Base-by-base conservation (phyloP, 1,140 invertebrate species). In the Drosophila nikananu region DNA sequence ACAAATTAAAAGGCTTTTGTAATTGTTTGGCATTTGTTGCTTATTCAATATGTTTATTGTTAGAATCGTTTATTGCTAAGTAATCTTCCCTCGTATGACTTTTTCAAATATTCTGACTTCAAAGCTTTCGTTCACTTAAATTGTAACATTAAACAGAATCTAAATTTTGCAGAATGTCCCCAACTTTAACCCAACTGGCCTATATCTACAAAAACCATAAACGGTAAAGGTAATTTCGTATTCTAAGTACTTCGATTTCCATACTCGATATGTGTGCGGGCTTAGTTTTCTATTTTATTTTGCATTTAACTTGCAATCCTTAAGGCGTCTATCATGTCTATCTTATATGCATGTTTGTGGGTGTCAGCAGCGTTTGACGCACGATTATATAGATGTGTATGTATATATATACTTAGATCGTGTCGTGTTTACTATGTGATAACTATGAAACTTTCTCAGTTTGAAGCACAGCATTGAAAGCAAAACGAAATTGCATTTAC, bases 401-500 rank as follows among this genome's bases (percentile, higher is more conserved):
- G 37, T 72, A 65, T 75, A 49, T 75, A 32, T 64, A 19, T 59
- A 35, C 44, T 64, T 75, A 57, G 67, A 63, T 61, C 52, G 41
- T 68, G 61, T 71, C 37, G 17, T 58, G 17, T 58, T 58, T 61
- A 62, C 65, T 52, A 73, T 37, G 57, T 72, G 59, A 27, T 72
- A 73, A 72, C 39, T 72, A 72, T 73, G 70, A 73, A 73, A 73
- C 54, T 41, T 68, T 66, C 27, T 75, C 61, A 65, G 58, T 63
- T 77, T 66, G 46, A 73, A 83, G 81, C 81, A 84, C 81, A 83
- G 77, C 81, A 80, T 68, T 65, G 44, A 55, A 83, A 77, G 81
- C 81, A 77, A 80, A 84, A 86, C 70, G 21, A 80, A 77, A 54
- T 83, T 83, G 62, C 81, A 79, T 74, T 83, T 42, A 78, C 80